phyloP scores from a whole-genome alignment of 2,113 vertebrate species.

The Larimichthys crocea region DNA sequence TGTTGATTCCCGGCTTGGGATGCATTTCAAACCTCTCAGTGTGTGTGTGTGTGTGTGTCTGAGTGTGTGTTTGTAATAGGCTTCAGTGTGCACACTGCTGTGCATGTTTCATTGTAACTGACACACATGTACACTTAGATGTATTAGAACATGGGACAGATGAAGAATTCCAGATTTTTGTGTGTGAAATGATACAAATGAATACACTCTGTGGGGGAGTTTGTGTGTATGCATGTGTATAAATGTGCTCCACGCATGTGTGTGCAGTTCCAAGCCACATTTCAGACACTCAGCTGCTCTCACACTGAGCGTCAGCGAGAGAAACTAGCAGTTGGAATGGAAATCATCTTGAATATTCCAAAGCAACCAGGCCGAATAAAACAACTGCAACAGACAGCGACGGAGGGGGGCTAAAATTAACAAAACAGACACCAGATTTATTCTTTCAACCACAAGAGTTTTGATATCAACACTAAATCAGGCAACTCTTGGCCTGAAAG shows the following conservation, averaged over 20 bases:
- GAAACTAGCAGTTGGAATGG: slow-evolving; percentile 48
- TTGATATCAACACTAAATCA: slow-evolving; percentile 23
- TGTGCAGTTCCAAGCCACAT: slow-evolving; percentile 26
- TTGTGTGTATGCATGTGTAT: slow-evolving; percentile 16
- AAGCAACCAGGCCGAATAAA: slow-evolving; percentile 9
- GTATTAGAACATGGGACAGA: slow-evolving; percentile 36
- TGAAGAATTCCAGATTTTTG: slow-evolving; percentile 55
- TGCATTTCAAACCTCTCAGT: slow-evolving; percentile 69
- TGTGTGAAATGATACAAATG: slow-evolving; percentile 62
- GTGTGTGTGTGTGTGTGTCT: slow-evolving; percentile 10
- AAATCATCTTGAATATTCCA: slow-evolving; percentile 49
- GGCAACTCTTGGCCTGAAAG: not conserved
- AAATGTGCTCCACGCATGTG: slow-evolving; percentile 3
- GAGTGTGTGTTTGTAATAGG: slow-evolving; percentile 42
- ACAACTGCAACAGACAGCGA: not conserved
- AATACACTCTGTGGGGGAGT: slow-evolving; percentile 4
- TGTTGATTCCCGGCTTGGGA: slow-evolving; percentile 77
- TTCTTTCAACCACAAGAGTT: slow-evolving; percentile 8
- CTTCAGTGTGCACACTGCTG: slow-evolving; percentile 26
- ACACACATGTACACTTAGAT: slow-evolving; percentile 18
- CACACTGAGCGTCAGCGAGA: slow-evolving; percentile 28
- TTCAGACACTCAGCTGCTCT: slow-evolving; percentile 42
- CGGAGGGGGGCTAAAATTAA: not conserved
- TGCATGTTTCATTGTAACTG: slow-evolving; percentile 37
- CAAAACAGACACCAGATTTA: not conserved